Percentiles rank a stretch among this genome's conserved stretches.
Conservation (phyloP, 2,113 vertebrate genomes). For the Datnioides undecimradiatus region DNA sequence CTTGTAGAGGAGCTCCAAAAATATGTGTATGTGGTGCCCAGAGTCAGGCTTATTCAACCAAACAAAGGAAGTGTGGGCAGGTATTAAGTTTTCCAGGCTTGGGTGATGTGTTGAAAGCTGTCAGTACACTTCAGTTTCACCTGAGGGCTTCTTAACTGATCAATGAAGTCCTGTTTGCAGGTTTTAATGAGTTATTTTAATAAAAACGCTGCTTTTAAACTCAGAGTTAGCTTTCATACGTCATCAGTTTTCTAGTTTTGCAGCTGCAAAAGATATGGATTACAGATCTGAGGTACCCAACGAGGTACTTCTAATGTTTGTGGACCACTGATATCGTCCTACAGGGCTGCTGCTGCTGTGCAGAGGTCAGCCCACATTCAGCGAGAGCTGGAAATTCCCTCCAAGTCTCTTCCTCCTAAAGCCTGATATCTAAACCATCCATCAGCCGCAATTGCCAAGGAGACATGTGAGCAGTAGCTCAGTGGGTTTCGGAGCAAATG, state of each 20-base stretch:
- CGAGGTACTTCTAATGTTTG: constrained; percentile 5
- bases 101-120: not conserved
- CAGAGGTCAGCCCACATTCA: constrained; percentile 8
- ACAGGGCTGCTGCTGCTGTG: not conserved
- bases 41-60: no score
- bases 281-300: not conserved
- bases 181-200: not conserved
- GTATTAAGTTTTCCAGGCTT: not conserved
- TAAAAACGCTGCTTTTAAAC: not conserved
- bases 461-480: constrained; percentile 28
- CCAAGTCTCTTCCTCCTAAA: constrained; percentile 2
- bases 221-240: not conserved
- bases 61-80: not conserved
- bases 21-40: not conserved
- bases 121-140: not conserved
- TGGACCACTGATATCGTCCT: not conserved
- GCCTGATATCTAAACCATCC: constrained; percentile 35
- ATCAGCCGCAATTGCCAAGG: not conserved
- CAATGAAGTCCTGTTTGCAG: not conserved
- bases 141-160: not conserved
- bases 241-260: not conserved
- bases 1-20: not conserved
- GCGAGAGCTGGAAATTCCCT: constrained; percentile 22
- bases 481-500: constrained; percentile 42
- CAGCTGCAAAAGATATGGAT: not conserved